These are phyloP conservation scores for Diadema setosum DNA, from an alignment of 35 echinoderm and acorn worm genomes.

Conservation along the genomic window DNA sequence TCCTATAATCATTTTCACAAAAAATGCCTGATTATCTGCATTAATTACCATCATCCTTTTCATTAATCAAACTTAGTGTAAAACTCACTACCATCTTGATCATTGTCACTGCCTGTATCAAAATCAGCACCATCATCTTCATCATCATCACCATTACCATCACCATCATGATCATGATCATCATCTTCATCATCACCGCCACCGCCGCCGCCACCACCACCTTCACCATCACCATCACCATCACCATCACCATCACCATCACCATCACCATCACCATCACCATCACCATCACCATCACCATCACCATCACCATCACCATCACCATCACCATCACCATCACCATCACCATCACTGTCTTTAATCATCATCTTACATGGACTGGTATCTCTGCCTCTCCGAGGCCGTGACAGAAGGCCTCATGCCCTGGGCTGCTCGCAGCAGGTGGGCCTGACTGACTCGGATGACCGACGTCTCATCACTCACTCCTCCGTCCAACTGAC, in stretches of 20 bases:
- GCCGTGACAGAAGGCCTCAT: slow-evolving; percentile 88
- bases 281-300: background rate
- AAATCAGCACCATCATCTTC: background rate
- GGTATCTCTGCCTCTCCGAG: slow-evolving; percentile 75
- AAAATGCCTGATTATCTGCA: no score
- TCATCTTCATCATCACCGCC: background rate
- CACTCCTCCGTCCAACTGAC: background rate
- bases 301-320: background rate
- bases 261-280: background rate
- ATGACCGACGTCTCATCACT: background rate
- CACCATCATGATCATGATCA: background rate
- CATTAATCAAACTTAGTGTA: background rate
- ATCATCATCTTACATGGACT: slow-evolving; percentile 61
- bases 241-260: background rate
- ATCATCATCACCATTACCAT: background rate
- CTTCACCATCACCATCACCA: background rate
- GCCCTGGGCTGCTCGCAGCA: slow-evolving; percentile 38
- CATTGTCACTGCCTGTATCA: background rate
- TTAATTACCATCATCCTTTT: background rate
- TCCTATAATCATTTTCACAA: no score
- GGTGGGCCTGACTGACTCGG: slow-evolving; percentile 63
- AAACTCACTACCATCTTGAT: background rate
- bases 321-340: background rate
- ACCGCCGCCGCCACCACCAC: background rate
- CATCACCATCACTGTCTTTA: background rate